Base-by-base conservation (phyloP, 2,888 invertebrate genomes). In the Chalcis sispes region DNA sequence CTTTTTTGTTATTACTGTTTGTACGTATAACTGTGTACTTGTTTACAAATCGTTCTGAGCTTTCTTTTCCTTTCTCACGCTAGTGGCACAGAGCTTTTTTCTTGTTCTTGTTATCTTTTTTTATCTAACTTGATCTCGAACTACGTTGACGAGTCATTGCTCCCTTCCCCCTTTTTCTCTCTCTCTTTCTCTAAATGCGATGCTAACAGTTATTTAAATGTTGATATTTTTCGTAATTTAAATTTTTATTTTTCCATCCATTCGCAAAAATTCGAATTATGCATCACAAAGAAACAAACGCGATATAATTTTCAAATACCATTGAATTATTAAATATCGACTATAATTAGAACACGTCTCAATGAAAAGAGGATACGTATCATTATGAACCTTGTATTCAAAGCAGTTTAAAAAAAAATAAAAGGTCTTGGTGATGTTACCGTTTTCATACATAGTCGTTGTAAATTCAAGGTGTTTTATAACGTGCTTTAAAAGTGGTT, bases 401-500 rank as follows among this genome's bases (percentile, higher is more conserved):
- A n/a, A n/a, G n/a, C n/a, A n/a, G n/a, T n/a, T n/a, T n/a, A n/a
- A n/a, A n/a, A n/a, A n/a, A n/a, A n/a, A n/a, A n/a, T n/a, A n/a
- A n/a, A n/a, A n/a, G n/a, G n/a, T n/a, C n/a, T n/a, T n/a, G n/a
- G n/a, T n/a, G n/a, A n/a, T n/a, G n/a, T n/a, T n/a, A n/a, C n/a
- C n/a, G n/a, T n/a, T n/a, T n/a, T 15, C 40, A 13, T 29, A 15
- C 5, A 56, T 23, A 15, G 40, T 3, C 18, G n/a, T n/a, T 1
- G 2, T 58, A 15, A 20, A 59, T 66, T 25, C 23, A 27, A 27
- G 18, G 25, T 46, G 25, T 56, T 29, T 36, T 18, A 18, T 7
- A 10, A n/a, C 10, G 15, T 13, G 20, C 54, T 56, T 64, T 64
- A 72, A 72, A 72, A 64, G 64, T 42, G 46, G 15, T 10, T 71